Conservation (phyloP, 2,888 invertebrate genomes). For the Petrophora chlorosata region DNA sequence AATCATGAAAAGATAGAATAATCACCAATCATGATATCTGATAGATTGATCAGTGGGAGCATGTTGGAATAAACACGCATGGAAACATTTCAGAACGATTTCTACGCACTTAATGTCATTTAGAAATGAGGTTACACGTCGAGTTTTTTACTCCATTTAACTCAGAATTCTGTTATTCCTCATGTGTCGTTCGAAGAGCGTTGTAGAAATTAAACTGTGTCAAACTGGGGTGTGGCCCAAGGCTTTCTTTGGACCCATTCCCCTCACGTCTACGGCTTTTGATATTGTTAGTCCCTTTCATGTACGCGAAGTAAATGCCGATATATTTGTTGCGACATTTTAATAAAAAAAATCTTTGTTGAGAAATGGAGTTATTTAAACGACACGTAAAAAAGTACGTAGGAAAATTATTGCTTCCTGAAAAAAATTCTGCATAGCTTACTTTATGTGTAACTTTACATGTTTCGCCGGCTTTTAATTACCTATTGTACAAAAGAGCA, state of each 20-base stretch:
- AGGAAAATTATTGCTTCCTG: too few species aligned
- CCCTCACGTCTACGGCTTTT: conserved; percentile 36
- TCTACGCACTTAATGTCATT: conserved; percentile 20
- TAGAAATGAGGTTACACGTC: conserved; percentile 21
- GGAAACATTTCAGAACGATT: conserved; percentile 8
- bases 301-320: conserved; percentile 27
- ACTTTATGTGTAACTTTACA: too few species aligned
- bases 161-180: conserved; percentile 25
- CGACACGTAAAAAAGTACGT: too few species aligned
- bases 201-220: conserved; percentile 21
- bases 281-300: conserved; percentile 37
- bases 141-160: conserved; percentile 29
- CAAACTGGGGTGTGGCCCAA: conserved; percentile 11
- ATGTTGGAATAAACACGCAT: background rate
- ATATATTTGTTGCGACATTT: conserved; percentile 24
- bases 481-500: too few species aligned
- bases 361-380: too few species aligned
- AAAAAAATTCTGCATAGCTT: too few species aligned
- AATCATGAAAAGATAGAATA: too few species aligned
- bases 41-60: background rate
- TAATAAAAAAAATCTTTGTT: background rate
- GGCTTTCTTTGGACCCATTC: conserved; percentile 30
- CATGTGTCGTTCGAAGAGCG: conserved; percentile 8
- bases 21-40: background rate
- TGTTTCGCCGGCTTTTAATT: too few species aligned